Base-by-base conservation (phyloP, 1,140 invertebrate genomes). In the Stegodyphus dumicola region DNA sequence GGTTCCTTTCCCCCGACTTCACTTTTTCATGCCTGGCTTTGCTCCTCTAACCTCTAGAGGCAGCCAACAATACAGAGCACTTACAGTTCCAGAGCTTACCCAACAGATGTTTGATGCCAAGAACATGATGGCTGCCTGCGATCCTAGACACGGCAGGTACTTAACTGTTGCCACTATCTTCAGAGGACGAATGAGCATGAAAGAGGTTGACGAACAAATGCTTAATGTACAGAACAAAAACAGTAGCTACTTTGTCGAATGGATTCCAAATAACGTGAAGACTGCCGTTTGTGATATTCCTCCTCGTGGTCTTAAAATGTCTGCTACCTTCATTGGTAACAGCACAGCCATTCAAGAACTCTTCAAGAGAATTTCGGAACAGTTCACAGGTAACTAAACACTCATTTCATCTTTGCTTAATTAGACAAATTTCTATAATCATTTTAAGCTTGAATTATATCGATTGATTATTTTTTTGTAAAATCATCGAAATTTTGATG, bases 111-210 rank as follows among this genome's bases (percentile, higher is more conserved):
- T 95, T 89, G 94, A 94, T 88, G 93, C 93, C 15, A 94, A 94
- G 89, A 95, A 94, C 89, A 93, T 95, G 93, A 94, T 95, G 94
- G 93, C 93, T 52, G 94, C 94, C 11, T 95, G 94, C 89, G 94
- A 95, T 89, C 92, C 92, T 9, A 90, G 92, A 79, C 92, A 93
- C 88, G 92, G 92, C 64, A 93, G 97, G 81, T 99, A 98, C 90
- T 92, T 99, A 13, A 98, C 97, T 0, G 96, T 98, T 2, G 97
- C 97, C 9, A 95, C 96, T 69, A 95, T 99, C 88, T 99, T 98
- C 94, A 93, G 97, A 90, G 97, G 93, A 54, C 93, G 95, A 74
- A 98, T 99, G 96, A 98, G 96, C 33, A 98, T 98, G 96, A 97
- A 97, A 92, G 96, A 97, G 90, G 94, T 93, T 6, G 91, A 91